Evolutionary conservation across 2,113 vertebrate genomes (phyloP).

Genomic region (Octodon degus): DNA sequence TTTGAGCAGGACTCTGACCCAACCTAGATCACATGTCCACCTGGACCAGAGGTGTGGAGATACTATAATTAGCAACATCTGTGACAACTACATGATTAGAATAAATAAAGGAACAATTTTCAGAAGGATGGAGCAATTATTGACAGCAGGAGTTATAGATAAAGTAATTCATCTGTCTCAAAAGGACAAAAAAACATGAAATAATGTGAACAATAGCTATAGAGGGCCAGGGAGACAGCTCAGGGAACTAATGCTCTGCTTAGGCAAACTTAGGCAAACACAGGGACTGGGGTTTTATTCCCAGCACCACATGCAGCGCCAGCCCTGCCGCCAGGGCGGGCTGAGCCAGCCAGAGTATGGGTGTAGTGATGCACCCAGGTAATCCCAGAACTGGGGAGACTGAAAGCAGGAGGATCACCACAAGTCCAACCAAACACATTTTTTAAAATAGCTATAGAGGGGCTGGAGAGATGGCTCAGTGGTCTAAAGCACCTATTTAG

Average conservation of each 20-base stretch:
- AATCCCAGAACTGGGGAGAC: no score
- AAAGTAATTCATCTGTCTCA: neutral
- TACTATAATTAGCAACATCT: neutral
- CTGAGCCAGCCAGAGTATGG: no score
- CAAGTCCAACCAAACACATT: no score
- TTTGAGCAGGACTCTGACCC: neutral
- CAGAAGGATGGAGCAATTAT: neutral
- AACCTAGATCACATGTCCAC: neutral
- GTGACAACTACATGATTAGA: neutral
- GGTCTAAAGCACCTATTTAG: no score
- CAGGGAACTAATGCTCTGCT: no score
- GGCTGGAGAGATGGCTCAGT: no score
- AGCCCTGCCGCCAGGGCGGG: no score
- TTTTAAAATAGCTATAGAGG: neutral
- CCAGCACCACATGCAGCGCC: no score
- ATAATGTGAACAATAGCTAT: neutral
- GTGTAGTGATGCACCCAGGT: no score
- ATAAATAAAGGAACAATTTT: neutral
- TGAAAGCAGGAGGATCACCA: no score
- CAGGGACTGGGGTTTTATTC: no score
- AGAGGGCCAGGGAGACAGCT: neutral
- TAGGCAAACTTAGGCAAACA: no score
- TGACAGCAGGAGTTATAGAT: neutral
- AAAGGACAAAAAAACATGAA: neutral
- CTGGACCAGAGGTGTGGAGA: neutral